Evolutionary conservation across 1,140 invertebrate species (phyloP).

Genomic region (Protaetia brevitarsis): DNA sequence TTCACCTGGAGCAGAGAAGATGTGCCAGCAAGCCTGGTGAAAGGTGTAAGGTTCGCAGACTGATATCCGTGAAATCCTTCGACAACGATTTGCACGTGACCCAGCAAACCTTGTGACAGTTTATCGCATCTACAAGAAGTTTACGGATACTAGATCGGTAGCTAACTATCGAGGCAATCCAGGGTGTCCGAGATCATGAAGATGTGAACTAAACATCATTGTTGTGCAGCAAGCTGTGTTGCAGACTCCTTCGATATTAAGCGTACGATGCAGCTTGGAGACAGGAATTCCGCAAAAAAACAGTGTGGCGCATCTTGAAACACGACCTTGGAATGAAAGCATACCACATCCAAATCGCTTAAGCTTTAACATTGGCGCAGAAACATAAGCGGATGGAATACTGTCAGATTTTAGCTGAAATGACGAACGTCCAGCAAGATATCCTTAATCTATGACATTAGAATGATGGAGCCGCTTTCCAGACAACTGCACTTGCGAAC

Average conservation of each 20-base stretch:
- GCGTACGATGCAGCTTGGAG: neutral
- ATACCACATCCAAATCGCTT: too few relatives aligned
- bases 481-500: conserved; percentile 7
- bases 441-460: neutral
- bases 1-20: too few relatives aligned
- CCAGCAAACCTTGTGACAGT: too few relatives aligned
- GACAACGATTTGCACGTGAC: too few relatives aligned
- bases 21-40: too few relatives aligned
- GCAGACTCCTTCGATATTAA: neutral
- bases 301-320: too few relatives aligned
- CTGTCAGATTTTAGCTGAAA: too few relatives aligned
- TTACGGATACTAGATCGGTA: neutral
- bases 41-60: too few relatives aligned
- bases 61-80: too few relatives aligned
- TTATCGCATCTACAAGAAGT: neutral
- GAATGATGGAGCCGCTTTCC: conserved; percentile 23
- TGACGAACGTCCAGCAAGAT: neutral
- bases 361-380: neutral
- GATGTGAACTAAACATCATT: too few relatives aligned
- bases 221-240: neutral
- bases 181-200: neutral
- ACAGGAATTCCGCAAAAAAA: neutral
- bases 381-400: neutral
- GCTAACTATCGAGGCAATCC: neutral
- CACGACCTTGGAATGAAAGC: too few relatives aligned